Conservation (phyloP, 1,140 invertebrate genomes). For the Colletes gigas region DNA sequence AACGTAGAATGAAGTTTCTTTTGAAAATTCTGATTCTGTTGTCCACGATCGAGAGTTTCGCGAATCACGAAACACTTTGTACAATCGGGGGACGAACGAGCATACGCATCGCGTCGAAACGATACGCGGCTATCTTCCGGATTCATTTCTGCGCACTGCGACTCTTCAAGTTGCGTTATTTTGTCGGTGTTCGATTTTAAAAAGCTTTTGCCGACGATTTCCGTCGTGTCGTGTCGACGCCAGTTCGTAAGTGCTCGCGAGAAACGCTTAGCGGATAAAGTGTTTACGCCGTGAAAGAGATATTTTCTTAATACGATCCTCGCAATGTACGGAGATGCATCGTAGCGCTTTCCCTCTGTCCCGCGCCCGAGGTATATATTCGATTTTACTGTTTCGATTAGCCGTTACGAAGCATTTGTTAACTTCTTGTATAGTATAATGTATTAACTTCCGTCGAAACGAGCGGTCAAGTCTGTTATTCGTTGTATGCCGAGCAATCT, state of each 20-base stretch:
- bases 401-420: conserved; percentile 56
- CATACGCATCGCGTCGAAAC: conserved; percentile 14
- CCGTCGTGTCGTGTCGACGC: conserved; percentile 19
- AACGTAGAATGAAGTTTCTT: too few relatives aligned
- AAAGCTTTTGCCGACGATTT: background rate
- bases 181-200: too few relatives aligned
- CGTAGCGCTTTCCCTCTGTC: conserved; percentile 30
- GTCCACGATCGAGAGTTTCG: too few relatives aligned
- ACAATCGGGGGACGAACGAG: background rate
- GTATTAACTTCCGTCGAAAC: conserved; percentile 34
- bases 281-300: conserved; percentile 7
- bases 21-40: too few relatives aligned
- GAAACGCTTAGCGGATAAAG: conserved; percentile 1
- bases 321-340: conserved; percentile 31
- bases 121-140: background rate
- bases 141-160: too few relatives aligned
- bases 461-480: conserved; percentile 2
- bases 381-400: conserved; percentile 52
- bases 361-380: conserved; percentile 41
- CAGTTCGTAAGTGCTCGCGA: conserved; percentile 11
- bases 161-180: too few relatives aligned
- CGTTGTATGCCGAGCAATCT: conserved; percentile 37
- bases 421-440: conserved; percentile 53
- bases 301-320: conserved; percentile 46
- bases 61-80: too few relatives aligned